Evolutionary conservation across 2,888 invertebrate genomes (phyloP), one percentile per base, ranked within the genome.

Genomic region (Nomada lathburiana): DNA sequence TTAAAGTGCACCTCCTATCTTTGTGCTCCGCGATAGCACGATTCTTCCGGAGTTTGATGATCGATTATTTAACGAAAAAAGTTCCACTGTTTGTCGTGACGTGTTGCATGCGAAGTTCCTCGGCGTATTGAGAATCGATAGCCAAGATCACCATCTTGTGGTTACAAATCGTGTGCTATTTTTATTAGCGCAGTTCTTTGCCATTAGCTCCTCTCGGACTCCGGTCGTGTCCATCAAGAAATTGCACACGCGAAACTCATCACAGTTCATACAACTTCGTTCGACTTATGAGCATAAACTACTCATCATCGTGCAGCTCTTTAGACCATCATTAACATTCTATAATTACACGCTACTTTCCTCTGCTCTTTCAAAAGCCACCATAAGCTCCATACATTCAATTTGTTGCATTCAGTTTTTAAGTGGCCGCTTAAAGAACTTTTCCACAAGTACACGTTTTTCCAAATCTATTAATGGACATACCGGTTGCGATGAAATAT

Each of bases 81-180:
- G 20, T 84, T 76, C 76, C 81, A 70, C 63, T 55, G 74, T 23
- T 79, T 50, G 55, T 82, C 71, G 68, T 76, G 76, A 65, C 71
- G 47, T 59, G 47, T 10, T 13, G 44, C 60, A 53, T 52, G 83
- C 62, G 72, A 84, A 82, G 65, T 76, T 73, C 60, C 64, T 65
- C 57, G n/a, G 71, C 64, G 72, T 79, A 84, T 50, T 69, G 29
- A 47, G 53, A 55, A 26, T 57, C 68, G 67, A 71, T 72, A 68
- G 80, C 52, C 60, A 62, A 29, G 77, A 63, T 68, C 62, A 57
- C 67, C 52, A 52, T 44, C 47, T 69, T 47, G 67, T n/a, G 36
- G 63, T 47, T 44, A 53, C 44, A 23, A 50, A 50, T 16, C 59
- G 64, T 67, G 55, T 77, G 26, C 52, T 55, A 63, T 70, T 42